These are phyloP conservation scores for Bos javanicus DNA, from an alignment of 2,113 vertebrate species.

Conservation along the genomic window DNA sequence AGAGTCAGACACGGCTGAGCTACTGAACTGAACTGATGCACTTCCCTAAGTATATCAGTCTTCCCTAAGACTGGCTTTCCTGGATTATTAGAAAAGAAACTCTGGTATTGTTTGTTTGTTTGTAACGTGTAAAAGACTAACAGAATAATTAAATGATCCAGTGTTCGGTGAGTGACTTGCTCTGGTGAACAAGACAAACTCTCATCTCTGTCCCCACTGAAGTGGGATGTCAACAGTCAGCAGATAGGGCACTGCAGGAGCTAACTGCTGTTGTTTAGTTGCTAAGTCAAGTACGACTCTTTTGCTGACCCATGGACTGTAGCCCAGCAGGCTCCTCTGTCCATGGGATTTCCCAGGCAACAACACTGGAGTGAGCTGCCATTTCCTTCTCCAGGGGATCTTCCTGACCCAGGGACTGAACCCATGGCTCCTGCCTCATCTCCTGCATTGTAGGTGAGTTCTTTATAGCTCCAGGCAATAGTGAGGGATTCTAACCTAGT, in stretches of 20 bases:
- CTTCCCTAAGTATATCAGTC: background rate
- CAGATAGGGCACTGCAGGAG: background rate
- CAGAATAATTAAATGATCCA: background rate
- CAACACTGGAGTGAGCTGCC: background rate
- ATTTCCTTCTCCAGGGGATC: background rate
- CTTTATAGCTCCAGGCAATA: background rate
- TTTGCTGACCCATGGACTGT: background rate
- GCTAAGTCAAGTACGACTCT: background rate
- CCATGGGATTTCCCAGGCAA: background rate
- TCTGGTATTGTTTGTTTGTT: background rate
- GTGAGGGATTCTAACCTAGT: background rate
- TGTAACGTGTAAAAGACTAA: background rate
- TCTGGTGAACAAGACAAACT: background rate
- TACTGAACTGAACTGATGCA: background rate
- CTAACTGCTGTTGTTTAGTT: background rate
- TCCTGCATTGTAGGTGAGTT: background rate
- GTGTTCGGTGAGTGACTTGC: background rate
- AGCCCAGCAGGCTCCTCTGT: background rate
- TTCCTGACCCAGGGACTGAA: background rate
- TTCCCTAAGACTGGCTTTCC: background rate
- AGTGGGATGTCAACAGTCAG: background rate
- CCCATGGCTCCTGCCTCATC: background rate
- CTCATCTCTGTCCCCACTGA: background rate
- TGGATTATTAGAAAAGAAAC: background rate
- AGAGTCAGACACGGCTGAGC: background rate